Base-by-base conservation (phyloP, 2,113 vertebrate genomes). In the Ceratotherium simum region DNA sequence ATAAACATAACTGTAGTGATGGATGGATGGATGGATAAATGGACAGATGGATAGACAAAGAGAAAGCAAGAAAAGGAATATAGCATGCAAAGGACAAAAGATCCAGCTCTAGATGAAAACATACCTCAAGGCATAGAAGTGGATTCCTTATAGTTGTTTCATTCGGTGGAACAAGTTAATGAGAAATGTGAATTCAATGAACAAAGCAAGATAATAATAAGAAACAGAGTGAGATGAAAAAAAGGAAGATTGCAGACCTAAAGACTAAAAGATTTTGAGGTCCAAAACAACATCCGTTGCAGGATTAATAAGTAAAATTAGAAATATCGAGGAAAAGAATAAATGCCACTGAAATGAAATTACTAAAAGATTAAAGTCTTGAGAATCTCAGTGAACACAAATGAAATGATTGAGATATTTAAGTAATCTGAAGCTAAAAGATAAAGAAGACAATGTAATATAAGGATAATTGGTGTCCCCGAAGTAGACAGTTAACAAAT, bases 251-350 rank as follows among this genome's bases (percentile, higher is more conserved):
- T 91, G 0, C 18, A 91, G 62, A 86, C 48, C 31, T 69, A 73
- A 88, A 89, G 85, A 60, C 42, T 42, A 42, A 42, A 92, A 89
- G 87, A 82, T 62, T 93, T 76, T 62, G 75, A 90, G 51, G 42
- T 89, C 31, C 72, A 31, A 85, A 81, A 72, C 3, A 27, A n/a
- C 39, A 90, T 69, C 7, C 1, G 46, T n/a, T 82, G 7, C 3
- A 79, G 31, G 56, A 81, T 39, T 78, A 96, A 81, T 79, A 80
- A 94, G 90, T 95, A 95, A 76, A 96, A 78, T 89, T 83, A 81
- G 48, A 90, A 94, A 58, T 65, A 69, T 64, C 51, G 79, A 91
- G 72, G 58, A 88, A 91, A 95, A 91, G 83, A 91, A 70, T 67
- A 91, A 39, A 89, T 42, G 16, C 36, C 78, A 79, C 33, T 96